These are phyloP conservation scores for Homarus americanus DNA, from an alignment of 1,140 invertebrate genomes.

Conservation along the genomic window DNA sequence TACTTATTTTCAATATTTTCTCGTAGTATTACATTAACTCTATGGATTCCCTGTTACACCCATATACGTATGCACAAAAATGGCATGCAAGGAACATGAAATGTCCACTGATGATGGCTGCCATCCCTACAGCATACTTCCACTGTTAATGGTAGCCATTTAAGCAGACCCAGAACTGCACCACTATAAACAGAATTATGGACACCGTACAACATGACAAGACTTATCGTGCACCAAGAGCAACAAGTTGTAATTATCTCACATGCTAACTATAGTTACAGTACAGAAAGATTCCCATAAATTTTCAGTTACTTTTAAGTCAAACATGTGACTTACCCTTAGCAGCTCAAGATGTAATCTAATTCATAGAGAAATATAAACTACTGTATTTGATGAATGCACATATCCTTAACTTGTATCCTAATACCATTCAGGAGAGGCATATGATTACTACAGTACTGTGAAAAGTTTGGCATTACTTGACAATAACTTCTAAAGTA, in stretches of 20 bases:
- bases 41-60: no score
- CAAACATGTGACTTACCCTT: background rate
- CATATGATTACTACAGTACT: background rate
- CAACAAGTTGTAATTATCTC: background rate
- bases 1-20: no score
- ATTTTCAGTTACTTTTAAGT: background rate
- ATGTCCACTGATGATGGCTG: no score
- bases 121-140: no score
- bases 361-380: background rate
- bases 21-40: no score
- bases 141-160: no score
- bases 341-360: background rate
- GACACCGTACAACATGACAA: background rate
- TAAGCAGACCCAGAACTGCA: background rate
- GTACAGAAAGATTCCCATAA: background rate
- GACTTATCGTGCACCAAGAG: background rate
- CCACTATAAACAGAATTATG: background rate
- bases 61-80: no score
- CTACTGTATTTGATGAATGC: background rate
- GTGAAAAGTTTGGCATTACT: background rate
- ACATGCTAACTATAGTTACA: background rate
- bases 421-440: background rate
- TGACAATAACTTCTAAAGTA: background rate
- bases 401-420: background rate
- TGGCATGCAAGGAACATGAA: no score